These are phyloP conservation scores for Diloba caeruleocephala DNA, from an alignment of 2,888 invertebrate genomes.

Conservation along the genomic window DNA sequence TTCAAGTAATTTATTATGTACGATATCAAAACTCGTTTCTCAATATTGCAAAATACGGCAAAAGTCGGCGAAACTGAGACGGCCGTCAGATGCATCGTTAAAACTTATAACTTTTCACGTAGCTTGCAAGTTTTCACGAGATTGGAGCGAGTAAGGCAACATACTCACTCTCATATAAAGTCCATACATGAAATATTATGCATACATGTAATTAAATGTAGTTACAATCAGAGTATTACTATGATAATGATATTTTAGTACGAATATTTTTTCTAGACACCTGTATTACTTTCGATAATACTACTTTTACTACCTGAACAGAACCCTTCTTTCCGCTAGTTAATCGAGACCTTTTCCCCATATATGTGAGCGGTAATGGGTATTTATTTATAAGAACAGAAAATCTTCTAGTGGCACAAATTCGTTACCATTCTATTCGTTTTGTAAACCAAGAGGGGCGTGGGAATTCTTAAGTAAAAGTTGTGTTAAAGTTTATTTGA, in stretches of 20 bases:
- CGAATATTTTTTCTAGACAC: too few relatives aligned
- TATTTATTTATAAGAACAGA: constrained; percentile 17
- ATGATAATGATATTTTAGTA: too few relatives aligned
- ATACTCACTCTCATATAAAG: not conserved
- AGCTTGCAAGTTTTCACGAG: constrained; percentile 31
- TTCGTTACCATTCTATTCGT: constrained; percentile 64
- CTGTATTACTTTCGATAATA: too few relatives aligned
- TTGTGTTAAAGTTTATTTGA: constrained; percentile 71
- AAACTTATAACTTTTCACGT: constrained; percentile 48
- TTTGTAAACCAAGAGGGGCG: constrained; percentile 58
- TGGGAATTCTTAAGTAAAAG: constrained; percentile 69
- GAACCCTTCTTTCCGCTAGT: too few relatives aligned
- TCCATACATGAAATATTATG: constrained; percentile 16
- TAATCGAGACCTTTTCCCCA: too few relatives aligned
- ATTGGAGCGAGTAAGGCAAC: constrained; percentile 14
- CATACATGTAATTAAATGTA: too few relatives aligned
- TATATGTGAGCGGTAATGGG: not conserved
- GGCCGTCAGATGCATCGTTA: constrained; percentile 57
- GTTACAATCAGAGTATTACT: too few relatives aligned
- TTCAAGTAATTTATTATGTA: constrained; percentile 14
- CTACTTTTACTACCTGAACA: too few relatives aligned
- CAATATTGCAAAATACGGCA: constrained; percentile 41
- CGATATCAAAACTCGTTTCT: constrained; percentile 30
- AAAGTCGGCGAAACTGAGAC: constrained; percentile 28
- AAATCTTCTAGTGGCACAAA: constrained; percentile 54